Conservation (phyloP, 2,113 vertebrate genomes). For the Ivindomyrus marchei region DNA sequence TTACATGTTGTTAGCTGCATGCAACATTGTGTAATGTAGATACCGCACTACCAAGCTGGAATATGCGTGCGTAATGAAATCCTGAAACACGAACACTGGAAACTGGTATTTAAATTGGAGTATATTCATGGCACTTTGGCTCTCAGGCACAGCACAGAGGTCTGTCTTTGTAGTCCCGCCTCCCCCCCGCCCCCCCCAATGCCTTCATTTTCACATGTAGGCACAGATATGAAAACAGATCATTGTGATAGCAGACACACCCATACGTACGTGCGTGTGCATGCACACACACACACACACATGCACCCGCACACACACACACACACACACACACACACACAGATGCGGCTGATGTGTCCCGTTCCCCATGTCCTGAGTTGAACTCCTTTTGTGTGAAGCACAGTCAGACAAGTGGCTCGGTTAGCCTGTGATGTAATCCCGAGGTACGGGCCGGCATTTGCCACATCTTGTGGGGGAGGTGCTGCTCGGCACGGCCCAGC, state of each 20-base stretch:
- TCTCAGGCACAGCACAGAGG: background rate
- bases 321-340: background rate
- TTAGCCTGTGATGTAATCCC: constrained; percentile 37
- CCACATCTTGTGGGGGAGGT: constrained; percentile 22
- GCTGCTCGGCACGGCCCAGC: constrained; percentile 30
- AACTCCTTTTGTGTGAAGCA: constrained; percentile 29
- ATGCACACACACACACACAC: background rate
- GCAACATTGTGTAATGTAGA: background rate
- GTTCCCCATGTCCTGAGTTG: constrained; percentile 27
- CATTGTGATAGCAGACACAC: background rate
- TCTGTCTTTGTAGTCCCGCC: constrained; percentile 25
- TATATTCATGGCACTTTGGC: background rate
- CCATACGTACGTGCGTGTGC: background rate
- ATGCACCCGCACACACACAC: background rate
- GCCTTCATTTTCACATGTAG: background rate
- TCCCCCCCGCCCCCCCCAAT: background rate
- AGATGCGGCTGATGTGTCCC: constrained; percentile 17
- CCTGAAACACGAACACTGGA: background rate
- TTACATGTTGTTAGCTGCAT: background rate
- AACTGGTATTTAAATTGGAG: background rate
- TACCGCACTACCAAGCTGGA: background rate
- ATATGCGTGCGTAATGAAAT: background rate
- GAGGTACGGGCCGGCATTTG: constrained; percentile 33
- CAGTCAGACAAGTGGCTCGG: constrained; percentile 41
- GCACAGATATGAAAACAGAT: background rate